Evolutionary conservation across 2,797 vertebrate genomes (phyloP).

Genomic region (Mus minutoides): DNA sequence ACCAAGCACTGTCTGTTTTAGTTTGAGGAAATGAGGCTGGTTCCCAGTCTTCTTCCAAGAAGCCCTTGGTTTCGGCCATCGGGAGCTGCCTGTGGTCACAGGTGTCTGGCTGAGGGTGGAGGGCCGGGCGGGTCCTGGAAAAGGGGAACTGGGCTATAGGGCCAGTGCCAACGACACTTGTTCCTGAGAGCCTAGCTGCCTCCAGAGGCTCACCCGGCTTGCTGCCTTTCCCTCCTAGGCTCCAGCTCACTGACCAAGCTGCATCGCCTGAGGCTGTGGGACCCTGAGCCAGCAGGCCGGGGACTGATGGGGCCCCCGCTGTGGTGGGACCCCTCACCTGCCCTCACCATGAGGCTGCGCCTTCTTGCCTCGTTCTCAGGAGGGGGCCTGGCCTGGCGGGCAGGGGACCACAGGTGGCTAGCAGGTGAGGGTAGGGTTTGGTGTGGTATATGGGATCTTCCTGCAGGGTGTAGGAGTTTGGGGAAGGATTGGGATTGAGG

Average conservation of each 20-base stretch:
- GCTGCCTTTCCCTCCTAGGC: not conserved
- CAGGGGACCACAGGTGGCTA: slow-evolving; percentile 51
- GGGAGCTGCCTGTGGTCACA: slow-evolving; percentile 72
- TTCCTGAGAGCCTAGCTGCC: not conserved
- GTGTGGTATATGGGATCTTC: not conserved
- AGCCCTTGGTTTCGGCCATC: slow-evolving; percentile 47
- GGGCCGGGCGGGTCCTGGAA: slow-evolving; percentile 63
- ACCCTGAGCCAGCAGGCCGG: not conserved
- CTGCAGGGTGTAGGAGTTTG: accelerated
- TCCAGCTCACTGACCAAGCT: not conserved
- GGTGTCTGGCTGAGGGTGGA: slow-evolving; percentile 75
- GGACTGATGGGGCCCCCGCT: not conserved
- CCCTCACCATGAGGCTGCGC: slow-evolving; percentile 68
- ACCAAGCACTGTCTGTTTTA: accelerated
- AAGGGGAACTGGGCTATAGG: slow-evolving; percentile 73
- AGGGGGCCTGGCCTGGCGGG: slow-evolving; percentile 61
- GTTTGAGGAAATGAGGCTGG: slow-evolving; percentile 71
- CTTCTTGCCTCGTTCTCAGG: slow-evolving; percentile 70
- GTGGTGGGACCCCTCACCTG: slow-evolving; percentile 58
- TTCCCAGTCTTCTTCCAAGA: slow-evolving; percentile 53
- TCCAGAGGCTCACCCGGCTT: accelerated
- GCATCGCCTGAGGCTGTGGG: slow-evolving; percentile 26
- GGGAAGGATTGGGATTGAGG: not conserved
- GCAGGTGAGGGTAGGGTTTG: slow-evolving; percentile 69
- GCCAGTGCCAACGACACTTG: not conserved